Evolutionary conservation across 2,888 invertebrate species (phyloP).

Genomic region (Drosophila nr. medialis): DNA sequence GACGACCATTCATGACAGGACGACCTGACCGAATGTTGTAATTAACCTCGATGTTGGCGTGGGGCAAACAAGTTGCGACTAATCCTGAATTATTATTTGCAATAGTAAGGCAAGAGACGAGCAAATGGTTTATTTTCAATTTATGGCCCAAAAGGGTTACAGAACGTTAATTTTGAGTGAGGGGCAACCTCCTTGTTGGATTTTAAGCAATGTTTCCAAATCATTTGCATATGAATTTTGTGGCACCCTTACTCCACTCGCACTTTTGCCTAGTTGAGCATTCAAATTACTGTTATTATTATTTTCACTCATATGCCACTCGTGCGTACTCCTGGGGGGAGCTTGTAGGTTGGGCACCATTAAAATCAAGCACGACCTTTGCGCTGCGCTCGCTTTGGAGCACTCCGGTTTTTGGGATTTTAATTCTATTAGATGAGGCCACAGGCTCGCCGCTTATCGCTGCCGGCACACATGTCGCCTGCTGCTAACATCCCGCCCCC

Average conservation of each 20-base stretch:
- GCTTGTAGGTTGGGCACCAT: constrained; percentile 41
- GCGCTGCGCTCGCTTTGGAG: constrained; percentile 58
- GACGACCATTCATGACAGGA: constrained; percentile 61
- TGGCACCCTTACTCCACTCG: constrained; percentile 59
- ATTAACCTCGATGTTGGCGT: constrained; percentile 68
- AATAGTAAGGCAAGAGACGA: constrained; percentile 51
- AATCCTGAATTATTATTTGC: constrained; percentile 79
- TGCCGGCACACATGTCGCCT: constrained; percentile 61
- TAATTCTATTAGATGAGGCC: constrained; percentile 73
- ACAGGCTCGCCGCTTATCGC: constrained; percentile 66
- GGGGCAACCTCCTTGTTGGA: constrained; percentile 3
- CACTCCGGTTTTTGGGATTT: constrained; percentile 65
- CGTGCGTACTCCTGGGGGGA: constrained; percentile 16
- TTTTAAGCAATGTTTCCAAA: constrained; percentile 56
- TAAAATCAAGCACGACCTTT: constrained; percentile 71
- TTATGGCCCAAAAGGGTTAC: constrained; percentile 63
- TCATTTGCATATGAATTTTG: constrained; percentile 78
- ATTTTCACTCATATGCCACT: constrained; percentile 77
- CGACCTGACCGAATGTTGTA: constrained; percentile 82
- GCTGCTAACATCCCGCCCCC: constrained; percentile 2
- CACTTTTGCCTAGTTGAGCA: constrained; percentile 65
- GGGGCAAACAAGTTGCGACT: constrained; percentile 62
- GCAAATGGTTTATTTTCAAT: constrained; percentile 79
- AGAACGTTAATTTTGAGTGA: background rate
- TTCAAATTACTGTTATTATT: constrained; percentile 79